Evolutionary conservation across 2,888 invertebrate species (phyloP).

Genomic region (Cerceris rybyensis): DNA sequence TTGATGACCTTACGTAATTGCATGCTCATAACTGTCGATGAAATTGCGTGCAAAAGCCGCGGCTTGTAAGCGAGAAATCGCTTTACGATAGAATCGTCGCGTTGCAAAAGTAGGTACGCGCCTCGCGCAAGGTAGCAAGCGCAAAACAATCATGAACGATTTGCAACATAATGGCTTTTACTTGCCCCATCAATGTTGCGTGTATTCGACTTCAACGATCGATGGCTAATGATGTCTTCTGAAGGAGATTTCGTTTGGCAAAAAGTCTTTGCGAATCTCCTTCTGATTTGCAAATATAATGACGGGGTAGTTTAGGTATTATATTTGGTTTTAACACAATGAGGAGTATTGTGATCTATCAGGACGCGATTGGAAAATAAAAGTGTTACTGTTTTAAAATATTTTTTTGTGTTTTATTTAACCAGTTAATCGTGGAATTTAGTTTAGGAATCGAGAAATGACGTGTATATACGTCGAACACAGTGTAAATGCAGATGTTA

Average conservation of each 20-base stretch:
- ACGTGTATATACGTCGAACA: too few relatives aligned
- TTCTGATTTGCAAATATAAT: too few relatives aligned
- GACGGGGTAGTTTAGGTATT: too few relatives aligned
- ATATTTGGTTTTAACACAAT: too few relatives aligned
- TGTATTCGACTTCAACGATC: slow-evolving; percentile 22
- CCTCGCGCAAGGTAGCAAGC: slow-evolving; percentile 31
- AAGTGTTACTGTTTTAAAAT: too few relatives aligned
- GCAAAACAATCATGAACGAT: slow-evolving; percentile 39
- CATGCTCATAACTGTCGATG: slow-evolving; percentile 29
- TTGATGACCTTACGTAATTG: background rate
- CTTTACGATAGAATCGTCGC: slow-evolving; percentile 44
- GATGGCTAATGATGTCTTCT: slow-evolving; percentile 42
- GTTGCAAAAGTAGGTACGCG: slow-evolving; percentile 32
- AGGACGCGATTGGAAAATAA: too few relatives aligned
- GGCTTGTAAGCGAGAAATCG: slow-evolving; percentile 25
- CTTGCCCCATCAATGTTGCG: slow-evolving; percentile 25
- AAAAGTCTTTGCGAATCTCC: background rate
- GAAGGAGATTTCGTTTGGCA: background rate
- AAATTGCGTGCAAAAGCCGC: slow-evolving; percentile 36
- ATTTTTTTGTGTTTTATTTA: too few relatives aligned
- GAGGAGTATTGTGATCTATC: too few relatives aligned
- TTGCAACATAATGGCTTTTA: slow-evolving; percentile 14
- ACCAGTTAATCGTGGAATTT: too few relatives aligned
- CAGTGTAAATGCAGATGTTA: too few relatives aligned
- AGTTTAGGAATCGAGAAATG: too few relatives aligned